A percentile compares a stretch with the other conserved stretches of the same genome.
phyloP scores from a whole-genome alignment of 2,797 vertebrate genomes.

The Varecia variegata region DNA sequence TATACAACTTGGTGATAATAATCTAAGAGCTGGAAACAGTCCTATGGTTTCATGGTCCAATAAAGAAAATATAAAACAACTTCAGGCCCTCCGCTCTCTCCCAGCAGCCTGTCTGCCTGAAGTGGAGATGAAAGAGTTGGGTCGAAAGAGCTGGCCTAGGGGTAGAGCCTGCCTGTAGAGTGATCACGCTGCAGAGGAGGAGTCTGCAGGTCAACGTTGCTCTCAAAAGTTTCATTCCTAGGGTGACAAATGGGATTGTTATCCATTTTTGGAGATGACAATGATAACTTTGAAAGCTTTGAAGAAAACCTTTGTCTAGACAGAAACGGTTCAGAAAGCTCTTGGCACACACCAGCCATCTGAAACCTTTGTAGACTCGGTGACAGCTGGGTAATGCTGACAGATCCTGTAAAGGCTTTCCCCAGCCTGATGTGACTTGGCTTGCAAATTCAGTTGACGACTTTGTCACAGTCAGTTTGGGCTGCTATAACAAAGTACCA shows the following conservation, averaged over 20 bases:
- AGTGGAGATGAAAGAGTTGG: conserved; percentile 67
- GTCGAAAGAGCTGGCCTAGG: background rate
- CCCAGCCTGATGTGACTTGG: background rate
- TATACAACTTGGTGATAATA: conserved; percentile 31
- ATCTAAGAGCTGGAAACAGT: conserved; percentile 76
- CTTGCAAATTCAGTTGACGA: background rate
- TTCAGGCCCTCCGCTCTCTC: background rate
- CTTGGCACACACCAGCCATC: conserved; percentile 60
- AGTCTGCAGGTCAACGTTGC: conserved; percentile 52
- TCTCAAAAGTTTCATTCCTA: conserved; percentile 70
- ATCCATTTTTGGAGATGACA: conserved; percentile 67
- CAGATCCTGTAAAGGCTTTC: conserved; percentile 15
- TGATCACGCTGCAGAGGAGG: background rate
- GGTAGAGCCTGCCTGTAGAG: background rate
- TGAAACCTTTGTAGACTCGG: conserved; percentile 37
- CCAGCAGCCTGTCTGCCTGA: background rate
- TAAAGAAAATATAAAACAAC: conserved; percentile 32
- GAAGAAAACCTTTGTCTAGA: conserved; percentile 74
- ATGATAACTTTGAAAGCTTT: conserved; percentile 62
- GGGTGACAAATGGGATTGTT: conserved; percentile 44
- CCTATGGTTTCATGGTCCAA: conserved; percentile 74
- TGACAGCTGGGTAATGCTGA: background rate
- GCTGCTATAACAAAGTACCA: background rate
- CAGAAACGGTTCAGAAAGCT: conserved; percentile 57
- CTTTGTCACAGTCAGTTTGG: background rate